These are phyloP conservation scores for Pitta sordida DNA, from an alignment of 2,113 vertebrate species.

Conservation along the genomic window DNA sequence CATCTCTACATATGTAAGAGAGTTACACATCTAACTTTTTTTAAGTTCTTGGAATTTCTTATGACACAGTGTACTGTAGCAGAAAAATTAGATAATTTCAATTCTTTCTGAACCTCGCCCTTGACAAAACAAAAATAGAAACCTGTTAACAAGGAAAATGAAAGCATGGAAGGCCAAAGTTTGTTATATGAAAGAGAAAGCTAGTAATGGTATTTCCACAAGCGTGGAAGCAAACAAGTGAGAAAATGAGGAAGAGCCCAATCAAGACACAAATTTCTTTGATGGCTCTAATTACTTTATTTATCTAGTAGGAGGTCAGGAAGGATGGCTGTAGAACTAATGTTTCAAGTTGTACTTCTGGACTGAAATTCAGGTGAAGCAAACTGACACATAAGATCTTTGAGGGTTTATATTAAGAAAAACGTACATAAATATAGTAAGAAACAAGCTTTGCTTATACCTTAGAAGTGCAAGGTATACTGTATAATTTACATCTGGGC, in stretches of 20 bases:
- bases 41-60: neutral
- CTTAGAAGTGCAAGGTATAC: neutral
- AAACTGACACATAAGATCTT: neutral
- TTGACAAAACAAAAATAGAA: neutral
- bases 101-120: neutral
- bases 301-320: neutral
- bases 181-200: neutral
- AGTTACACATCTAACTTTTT: neutral
- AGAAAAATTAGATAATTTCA: neutral
- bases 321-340: neutral
- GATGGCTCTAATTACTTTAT: neutral
- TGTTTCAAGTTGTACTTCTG: neutral
- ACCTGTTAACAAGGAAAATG: neutral
- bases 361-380: neutral
- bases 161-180: neutral
- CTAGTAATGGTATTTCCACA: neutral
- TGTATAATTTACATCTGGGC: neutral
- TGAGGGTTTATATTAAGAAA: neutral
- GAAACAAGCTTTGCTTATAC: neutral
- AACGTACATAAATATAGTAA: neutral
- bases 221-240: neutral
- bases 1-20: neutral
- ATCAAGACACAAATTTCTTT: neutral
- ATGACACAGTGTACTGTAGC: neutral
- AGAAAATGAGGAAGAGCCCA: neutral